These are phyloP conservation scores for Jaculus jaculus DNA, from an alignment of 2,113 vertebrate genomes.

Conservation along the genomic window DNA sequence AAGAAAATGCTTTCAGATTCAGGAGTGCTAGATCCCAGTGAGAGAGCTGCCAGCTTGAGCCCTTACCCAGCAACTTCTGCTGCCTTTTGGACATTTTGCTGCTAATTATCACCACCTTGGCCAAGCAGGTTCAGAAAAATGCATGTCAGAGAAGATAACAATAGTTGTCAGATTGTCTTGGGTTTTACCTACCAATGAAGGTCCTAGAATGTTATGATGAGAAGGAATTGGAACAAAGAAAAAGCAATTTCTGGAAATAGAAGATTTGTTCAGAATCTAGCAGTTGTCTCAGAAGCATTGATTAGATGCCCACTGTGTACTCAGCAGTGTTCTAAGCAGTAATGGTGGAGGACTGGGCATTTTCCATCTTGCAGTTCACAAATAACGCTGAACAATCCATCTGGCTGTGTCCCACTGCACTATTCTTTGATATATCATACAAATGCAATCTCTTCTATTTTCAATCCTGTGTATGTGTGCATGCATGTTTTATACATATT, in stretches of 20 bases:
- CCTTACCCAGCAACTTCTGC: background rate
- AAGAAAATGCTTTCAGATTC: background rate
- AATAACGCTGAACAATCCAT: background rate
- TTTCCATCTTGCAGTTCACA: too few relatives aligned
- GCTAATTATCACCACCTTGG: background rate
- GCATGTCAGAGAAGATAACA: background rate
- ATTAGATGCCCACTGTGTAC: background rate
- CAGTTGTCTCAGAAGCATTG: background rate
- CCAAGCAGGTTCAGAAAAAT: background rate
- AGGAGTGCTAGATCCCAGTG: background rate
- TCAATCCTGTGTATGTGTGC: background rate
- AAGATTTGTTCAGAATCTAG: background rate
- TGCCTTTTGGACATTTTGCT: slow-evolving; percentile 10
- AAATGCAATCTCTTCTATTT: background rate
- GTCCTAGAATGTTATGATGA: background rate
- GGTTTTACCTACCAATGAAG: background rate
- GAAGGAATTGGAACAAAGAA: background rate
- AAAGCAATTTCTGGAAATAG: background rate
- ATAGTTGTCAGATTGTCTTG: background rate
- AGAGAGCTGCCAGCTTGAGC: background rate
- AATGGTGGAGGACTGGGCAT: background rate
- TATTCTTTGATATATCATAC: background rate
- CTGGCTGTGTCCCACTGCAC: fast-evolving
- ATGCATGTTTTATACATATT: too few relatives aligned
- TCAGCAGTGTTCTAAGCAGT: background rate